phyloP scores from a whole-genome alignment of 2,888 invertebrate genomes.

The Nephrocerus scutellatus region DNA sequence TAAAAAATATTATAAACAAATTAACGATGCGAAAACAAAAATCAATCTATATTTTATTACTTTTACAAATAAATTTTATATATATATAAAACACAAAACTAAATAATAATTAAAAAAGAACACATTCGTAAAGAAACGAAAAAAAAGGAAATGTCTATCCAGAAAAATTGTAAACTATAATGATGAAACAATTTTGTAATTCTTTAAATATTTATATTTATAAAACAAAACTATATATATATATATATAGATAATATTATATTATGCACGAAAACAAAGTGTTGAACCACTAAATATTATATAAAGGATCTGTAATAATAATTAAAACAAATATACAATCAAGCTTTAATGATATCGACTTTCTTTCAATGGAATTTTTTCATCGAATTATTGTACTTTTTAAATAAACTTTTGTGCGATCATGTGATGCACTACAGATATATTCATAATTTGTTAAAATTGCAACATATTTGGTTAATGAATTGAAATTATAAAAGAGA shows the following conservation, averaged over 20 bases:
- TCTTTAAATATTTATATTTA: conserved; percentile 23
- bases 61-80: conserved; percentile 24
- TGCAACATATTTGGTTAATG: no score
- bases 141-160: conserved; percentile 19
- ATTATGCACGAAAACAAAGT: conserved; percentile 22
- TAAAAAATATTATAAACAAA: conserved; percentile 1
- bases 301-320: conserved; percentile 17
- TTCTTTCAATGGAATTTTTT: no score
- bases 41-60: conserved; percentile 24
- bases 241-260: conserved; percentile 22
- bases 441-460: no score
- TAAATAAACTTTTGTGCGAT: no score
- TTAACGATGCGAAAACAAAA: conserved; percentile 17
- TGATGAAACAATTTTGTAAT: conserved; percentile 22
- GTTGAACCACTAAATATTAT: conserved; percentile 16
- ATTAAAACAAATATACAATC: conserved; percentile 11
- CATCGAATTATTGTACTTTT: no score
- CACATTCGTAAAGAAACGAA: conserved; percentile 4
- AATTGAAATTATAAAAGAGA: no score
- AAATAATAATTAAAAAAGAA: conserved; percentile 5
- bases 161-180: conserved; percentile 22
- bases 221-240: conserved; percentile 7
- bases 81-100: conserved; percentile 13
- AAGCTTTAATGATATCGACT: conserved; percentile 22
- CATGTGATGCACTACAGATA: no score